Conservation (phyloP, 2,888 invertebrate genomes). For the Monopis laevigella region DNA sequence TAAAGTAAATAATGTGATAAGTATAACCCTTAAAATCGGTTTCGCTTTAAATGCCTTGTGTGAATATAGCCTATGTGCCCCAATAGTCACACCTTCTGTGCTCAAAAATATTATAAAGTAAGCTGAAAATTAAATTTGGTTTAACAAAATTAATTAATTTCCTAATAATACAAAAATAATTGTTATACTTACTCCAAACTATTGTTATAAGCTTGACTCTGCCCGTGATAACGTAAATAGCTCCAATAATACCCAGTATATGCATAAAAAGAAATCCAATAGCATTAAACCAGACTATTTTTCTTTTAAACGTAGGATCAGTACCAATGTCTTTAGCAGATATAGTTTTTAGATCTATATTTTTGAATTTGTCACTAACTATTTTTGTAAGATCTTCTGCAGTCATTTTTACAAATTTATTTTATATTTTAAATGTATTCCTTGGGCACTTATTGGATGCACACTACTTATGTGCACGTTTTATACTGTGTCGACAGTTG, state of each 20-base stretch:
- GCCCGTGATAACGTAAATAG: conserved; percentile 30
- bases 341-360: conserved; percentile 10
- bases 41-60: conserved; percentile 82
- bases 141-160: neutral
- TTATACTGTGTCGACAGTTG: no score
- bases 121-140: conserved; percentile 27
- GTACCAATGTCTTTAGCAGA: conserved; percentile 51
- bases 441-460: no score
- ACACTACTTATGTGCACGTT: no score
- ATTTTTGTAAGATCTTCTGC: neutral
- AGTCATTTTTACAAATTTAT: conserved; percentile 6
- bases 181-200: conserved; percentile 32
- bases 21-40: conserved; percentile 64
- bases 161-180: neutral
- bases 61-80: conserved; percentile 82
- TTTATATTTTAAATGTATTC: no score
- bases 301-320: conserved; percentile 49
- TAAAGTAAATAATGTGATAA: conserved; percentile 74
- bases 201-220: conserved; percentile 26
- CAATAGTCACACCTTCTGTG: conserved; percentile 77
- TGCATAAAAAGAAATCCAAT: conserved; percentile 69
- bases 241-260: conserved; percentile 53
- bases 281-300: conserved; percentile 71
- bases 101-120: conserved; percentile 27
- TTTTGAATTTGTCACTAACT: neutral